These are phyloP conservation scores for Lophotriccus pileatus DNA, from an alignment of 2,797 vertebrate species.

Conservation along the genomic window DNA sequence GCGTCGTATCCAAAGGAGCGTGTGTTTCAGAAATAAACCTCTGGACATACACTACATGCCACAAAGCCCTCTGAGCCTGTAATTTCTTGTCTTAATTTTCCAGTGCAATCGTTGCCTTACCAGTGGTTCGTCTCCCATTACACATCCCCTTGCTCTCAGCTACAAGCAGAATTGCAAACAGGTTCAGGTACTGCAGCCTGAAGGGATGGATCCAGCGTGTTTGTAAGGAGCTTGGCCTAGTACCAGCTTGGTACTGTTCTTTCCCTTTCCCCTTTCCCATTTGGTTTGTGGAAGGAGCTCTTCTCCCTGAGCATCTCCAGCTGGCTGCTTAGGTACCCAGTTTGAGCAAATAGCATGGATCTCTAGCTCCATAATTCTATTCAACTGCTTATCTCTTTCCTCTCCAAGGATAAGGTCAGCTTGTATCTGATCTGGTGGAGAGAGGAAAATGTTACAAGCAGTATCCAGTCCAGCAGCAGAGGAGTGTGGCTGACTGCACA, in stretches of 20 bases:
- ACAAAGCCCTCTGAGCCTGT: neutral
- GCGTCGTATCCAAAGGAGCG: neutral
- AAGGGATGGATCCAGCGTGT: neutral
- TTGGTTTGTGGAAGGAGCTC: neutral
- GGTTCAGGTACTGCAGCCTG: neutral
- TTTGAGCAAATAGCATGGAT: neutral
- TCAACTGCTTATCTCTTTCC: neutral
- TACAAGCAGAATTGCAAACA: neutral
- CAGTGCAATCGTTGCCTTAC: accelerated
- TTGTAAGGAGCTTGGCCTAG: neutral
- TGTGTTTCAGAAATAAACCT: neutral
- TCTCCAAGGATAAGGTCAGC: neutral
- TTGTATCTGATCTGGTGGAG: neutral
- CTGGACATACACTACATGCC: accelerated
- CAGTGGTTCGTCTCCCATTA: neutral
- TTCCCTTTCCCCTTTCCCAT: neutral
- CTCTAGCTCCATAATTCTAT: neutral
- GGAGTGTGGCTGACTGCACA: accelerated
- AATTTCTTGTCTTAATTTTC: neutral
- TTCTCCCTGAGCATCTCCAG: neutral
- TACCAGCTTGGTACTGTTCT: neutral
- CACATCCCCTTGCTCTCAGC: neutral
- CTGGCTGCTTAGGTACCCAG: neutral
- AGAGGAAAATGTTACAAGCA: neutral
- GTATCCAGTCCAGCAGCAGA: neutral